Base-by-base conservation (phyloP, 1,140 invertebrate species). In the Drosophila tsacasi region DNA sequence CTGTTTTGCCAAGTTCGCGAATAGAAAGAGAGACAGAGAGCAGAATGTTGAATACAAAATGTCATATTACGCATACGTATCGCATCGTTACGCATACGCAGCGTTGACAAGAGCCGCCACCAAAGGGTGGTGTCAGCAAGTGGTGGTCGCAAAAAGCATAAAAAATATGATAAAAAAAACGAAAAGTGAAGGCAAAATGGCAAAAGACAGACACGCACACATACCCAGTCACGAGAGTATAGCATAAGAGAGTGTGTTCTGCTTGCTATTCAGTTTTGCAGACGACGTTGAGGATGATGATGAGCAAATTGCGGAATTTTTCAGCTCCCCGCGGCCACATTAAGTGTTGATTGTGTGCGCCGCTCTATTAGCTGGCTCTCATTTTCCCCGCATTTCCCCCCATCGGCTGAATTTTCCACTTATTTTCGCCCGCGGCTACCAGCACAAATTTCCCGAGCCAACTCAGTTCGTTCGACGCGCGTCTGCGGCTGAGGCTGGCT, bases 381-480 rank as follows among this genome's bases (percentile, higher is more conserved):
- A 61, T 64, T 64, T 61, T 65, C 8, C 35, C 35, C 15, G 1
- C 55, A 32, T 60, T 27, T 30, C 39, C 37, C 39, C 25, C 25
- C 42, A 44, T 50, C 49, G 23, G 19, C 23, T 47, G 52, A 55
- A 54, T 39, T 76, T 79, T 68, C 50, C 50, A 60, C 65, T 69
- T 61, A 64, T 63, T 82, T 83, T 75, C 60, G 63, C 49, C 58
- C 82, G 72, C 73, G 46, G 74, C 54, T 65, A 73, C 68, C 68
- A 46, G 63, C 25, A 47, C 46, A 89, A 89, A 75, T 55, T 55
- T 39, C n/a, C 83, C 73, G 82, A 67, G 77, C 80, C 62, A 83
- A 87, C 85, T 87, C 84, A 87, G 84, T 90, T 84, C 67, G 84
- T 89, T 87, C 85, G 84, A 87, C 77, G 85, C 84, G 85, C 84